phyloP scores from a whole-genome alignment of 1,140 invertebrate species.

The Lethrus apterus region DNA sequence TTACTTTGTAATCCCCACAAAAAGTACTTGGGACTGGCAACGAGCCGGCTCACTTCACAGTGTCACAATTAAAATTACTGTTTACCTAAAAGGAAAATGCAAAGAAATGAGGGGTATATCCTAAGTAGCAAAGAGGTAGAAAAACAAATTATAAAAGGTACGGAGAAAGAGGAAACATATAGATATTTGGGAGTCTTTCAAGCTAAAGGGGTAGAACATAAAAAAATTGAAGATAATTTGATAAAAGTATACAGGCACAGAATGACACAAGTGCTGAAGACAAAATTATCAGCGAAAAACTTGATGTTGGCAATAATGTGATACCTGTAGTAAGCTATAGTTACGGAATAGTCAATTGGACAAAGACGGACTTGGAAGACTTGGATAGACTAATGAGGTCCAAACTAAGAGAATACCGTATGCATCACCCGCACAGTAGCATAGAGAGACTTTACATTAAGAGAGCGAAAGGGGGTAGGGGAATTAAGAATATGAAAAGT shows the following conservation, averaged over 20 bases:
- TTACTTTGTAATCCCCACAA: too few species aligned
- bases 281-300: neutral
- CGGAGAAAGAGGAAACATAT: neutral
- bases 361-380: neutral
- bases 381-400: neutral
- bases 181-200: constrained; percentile 3
- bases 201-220: neutral
- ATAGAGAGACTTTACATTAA: neutral
- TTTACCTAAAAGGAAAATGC: neutral
- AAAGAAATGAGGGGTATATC: neutral
- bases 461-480: neutral
- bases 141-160: neutral
- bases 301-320: neutral
- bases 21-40: too few species aligned
- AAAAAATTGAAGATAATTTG: neutral
- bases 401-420: neutral
- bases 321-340: constrained; percentile 3
- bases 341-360: neutral
- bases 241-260: neutral
- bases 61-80: too few species aligned
- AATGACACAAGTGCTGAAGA: neutral
- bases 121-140: neutral
- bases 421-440: constrained; percentile 1
- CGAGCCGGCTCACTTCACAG: too few species aligned
- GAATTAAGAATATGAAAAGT: neutral